A percentile compares a stretch with the other conserved stretches of the same genome.
Evolutionary conservation across 2,888 invertebrate genomes (phyloP).

Genomic region (Pilophorus perplexus): DNA sequence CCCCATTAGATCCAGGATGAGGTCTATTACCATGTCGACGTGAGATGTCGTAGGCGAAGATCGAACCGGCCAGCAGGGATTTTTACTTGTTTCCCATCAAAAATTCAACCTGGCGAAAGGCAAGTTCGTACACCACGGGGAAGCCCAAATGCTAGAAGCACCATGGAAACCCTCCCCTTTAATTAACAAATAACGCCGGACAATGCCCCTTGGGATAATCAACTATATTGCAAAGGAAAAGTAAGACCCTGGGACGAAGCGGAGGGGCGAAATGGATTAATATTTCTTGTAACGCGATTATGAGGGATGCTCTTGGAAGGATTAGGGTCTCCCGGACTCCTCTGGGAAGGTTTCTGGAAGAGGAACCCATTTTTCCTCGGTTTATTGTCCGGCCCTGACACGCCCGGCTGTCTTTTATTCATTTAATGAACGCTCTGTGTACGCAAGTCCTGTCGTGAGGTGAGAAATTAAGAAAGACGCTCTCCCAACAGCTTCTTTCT

Average conservation of each 20-base stretch:
- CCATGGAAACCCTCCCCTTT: slow-evolving; percentile 24
- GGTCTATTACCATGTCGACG: slow-evolving; percentile 15
- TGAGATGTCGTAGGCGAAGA: neutral
- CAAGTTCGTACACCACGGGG: too few relatives aligned
- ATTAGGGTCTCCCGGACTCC: slow-evolving; percentile 9
- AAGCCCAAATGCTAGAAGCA: too few relatives aligned
- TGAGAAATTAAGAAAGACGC: too few relatives aligned
- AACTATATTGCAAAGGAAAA: slow-evolving; percentile 28
- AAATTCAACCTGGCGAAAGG: too few relatives aligned
- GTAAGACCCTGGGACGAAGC: neutral
- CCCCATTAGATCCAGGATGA: slow-evolving; percentile 23
- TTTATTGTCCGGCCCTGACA: too few relatives aligned
- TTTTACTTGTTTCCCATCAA: too few relatives aligned
- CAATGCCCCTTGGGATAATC: slow-evolving; percentile 38
- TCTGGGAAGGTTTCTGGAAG: neutral
- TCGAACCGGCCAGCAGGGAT: too few relatives aligned
- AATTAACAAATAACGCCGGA: slow-evolving; percentile 37
- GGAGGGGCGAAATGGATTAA: slow-evolving; percentile 33
- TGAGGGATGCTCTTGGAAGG: slow-evolving; percentile 28
- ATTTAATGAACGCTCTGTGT: too few relatives aligned
- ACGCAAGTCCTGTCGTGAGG: too few relatives aligned
- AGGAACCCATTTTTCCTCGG: neutral
- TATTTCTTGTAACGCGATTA: slow-evolving; percentile 34
- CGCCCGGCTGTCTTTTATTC: too few relatives aligned
- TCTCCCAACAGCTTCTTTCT: too few relatives aligned